These are phyloP conservation scores for Erethizon dorsatum DNA, from an alignment of 2,797 vertebrate genomes.

Conservation along the genomic window DNA sequence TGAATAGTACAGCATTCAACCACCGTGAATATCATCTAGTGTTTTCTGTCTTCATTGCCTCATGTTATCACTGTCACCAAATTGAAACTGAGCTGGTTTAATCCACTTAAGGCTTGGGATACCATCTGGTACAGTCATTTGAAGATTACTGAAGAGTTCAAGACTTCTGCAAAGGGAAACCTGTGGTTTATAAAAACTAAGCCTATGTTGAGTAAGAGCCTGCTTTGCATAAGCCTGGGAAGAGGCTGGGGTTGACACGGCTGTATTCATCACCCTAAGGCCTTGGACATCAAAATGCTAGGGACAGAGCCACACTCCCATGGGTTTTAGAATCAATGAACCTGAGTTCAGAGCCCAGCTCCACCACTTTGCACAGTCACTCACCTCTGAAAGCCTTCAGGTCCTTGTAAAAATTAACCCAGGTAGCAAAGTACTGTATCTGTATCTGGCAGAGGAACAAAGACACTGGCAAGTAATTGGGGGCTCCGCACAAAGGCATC, in stretches of 20 bases:
- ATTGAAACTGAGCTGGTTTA: neutral
- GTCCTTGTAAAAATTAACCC: neutral
- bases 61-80: neutral
- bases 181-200: neutral
- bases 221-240: neutral
- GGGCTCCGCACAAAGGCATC: neutral
- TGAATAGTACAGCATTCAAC: neutral
- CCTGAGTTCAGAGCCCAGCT: neutral
- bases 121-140: constrained; percentile 29
- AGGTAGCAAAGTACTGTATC: neutral
- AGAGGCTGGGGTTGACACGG: neutral
- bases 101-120: neutral
- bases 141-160: constrained; percentile 9
- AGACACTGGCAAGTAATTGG: neutral
- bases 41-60: neutral
- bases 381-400: neutral
- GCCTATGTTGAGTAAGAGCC: neutral
- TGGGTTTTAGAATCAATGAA: neutral
- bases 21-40: neutral
- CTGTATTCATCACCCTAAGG: neutral
- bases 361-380: neutral
- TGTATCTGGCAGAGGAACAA: neutral
- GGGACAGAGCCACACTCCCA: neutral
- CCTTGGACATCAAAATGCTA: neutral
- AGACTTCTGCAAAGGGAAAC: constrained; percentile 41